Base-by-base conservation (phyloP, 1,140 invertebrate species). In the Drosophila fuyamai region DNA sequence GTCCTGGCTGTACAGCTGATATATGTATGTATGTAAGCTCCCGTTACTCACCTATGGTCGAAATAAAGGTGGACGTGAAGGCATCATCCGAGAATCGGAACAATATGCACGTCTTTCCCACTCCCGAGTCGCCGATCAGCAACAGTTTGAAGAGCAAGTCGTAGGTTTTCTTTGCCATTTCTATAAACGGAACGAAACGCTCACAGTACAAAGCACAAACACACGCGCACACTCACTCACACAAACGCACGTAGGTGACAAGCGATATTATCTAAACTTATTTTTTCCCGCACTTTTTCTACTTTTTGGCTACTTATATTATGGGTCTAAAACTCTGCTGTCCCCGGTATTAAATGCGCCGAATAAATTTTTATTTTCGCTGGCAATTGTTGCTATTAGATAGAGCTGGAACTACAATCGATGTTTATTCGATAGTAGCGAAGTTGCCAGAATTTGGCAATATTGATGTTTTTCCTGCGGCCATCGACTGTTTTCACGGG, bases 51-150 rank as follows among this genome's bases (percentile, higher is more conserved):
- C 98, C 98, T 94, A 99, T 99, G 46, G 98, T 99, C 57, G 98
- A 98, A 92, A 99, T 99, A 94, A 99, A 99, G 54, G 98, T 99
- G 35, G 98, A 98, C 91, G 98, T 99, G 93, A 99, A 99, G 62
- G 98, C 98, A 95, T 99, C 98, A 93, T 99, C 98, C 55, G 97
- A 98, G 94, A 99, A 99, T 93, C 98, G 95, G 93, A 99, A 99
- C 66, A 99, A 94, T 92, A 99, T 98, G 94, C 98, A 99, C 54
- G 98, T 99, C 94, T 99, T 99, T 82, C 98, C 98, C 70, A 99
- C 98, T 74, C 98, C 98, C 70, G 97, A 98, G 94, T 99, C 98
- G 63, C 98, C 98, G 94, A 99, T 99, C 81, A 99, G 94, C 79
- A 99, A 94, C 92, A 99, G 95, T 95, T 99, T 99, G 94, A 99